Evolutionary conservation across 2,888 invertebrate genomes (phyloP).

Genomic region (Nymphalis polychloros): DNA sequence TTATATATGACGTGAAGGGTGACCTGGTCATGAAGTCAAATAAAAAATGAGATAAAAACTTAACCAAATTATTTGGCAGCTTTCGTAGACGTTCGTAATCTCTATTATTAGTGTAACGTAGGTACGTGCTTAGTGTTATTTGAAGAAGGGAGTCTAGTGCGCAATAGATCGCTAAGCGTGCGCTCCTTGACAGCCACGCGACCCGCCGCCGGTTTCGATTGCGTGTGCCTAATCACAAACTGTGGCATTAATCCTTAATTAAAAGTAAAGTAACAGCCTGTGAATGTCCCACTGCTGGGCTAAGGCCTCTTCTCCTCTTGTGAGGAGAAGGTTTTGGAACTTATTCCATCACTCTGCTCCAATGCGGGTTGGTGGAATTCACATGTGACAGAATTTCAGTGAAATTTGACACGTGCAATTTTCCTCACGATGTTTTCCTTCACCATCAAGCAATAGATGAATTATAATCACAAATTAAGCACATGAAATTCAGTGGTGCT

Average conservation of each 20-base stretch:
- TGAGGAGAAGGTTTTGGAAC: too few species aligned
- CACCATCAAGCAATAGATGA: too few species aligned
- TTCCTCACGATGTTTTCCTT: too few species aligned
- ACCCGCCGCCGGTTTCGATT: slow-evolving; percentile 20
- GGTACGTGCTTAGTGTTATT: slow-evolving; percentile 42
- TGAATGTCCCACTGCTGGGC: too few species aligned
- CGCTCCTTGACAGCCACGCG: slow-evolving; percentile 15
- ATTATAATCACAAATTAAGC: too few species aligned
- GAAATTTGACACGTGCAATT: too few species aligned
- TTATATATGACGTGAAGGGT: background rate
- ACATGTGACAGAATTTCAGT: too few species aligned
- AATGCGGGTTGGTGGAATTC: too few species aligned
- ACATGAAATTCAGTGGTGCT: too few species aligned
- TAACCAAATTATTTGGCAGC: slow-evolving; percentile 18
- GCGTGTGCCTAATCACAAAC: slow-evolving; percentile 22
- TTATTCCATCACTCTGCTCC: too few species aligned
- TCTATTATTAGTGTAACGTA: slow-evolving; percentile 40
- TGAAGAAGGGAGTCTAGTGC: slow-evolving; percentile 50
- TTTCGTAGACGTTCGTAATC: slow-evolving; percentile 44
- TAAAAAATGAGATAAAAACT: background rate
- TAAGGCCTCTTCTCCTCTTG: too few species aligned
- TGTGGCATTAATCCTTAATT: slow-evolving; percentile 22
- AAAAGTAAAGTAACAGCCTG: too few species aligned
- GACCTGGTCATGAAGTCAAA: background rate
- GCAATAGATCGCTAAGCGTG: slow-evolving; percentile 40